Evolutionary conservation across 2,888 invertebrate species (phyloP), one percentile per base, ranked within the genome.

Genomic region (Thecophora atra): DNA sequence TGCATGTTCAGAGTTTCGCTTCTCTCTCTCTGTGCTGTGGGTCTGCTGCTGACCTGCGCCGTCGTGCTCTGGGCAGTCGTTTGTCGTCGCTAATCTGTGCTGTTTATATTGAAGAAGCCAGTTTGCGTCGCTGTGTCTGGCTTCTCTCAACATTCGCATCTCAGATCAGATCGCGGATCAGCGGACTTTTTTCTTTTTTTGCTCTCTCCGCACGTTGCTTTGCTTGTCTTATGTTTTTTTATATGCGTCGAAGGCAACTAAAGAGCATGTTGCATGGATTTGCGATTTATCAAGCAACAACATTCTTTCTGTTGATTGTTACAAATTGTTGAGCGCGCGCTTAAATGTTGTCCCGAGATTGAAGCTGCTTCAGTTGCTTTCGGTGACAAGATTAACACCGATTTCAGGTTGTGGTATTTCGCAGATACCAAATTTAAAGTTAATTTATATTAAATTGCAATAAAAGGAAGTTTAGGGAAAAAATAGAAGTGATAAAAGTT

Each of bases 321-420:
- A 78, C 76, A 78, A 78, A 78, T 77, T 75, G 76, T 75, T 75
- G 72, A 51, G 75, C 73, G 74, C 76, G 77, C 77, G 77, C 78
- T 76, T 77, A 75, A 77, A 76, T 78, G 76, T 74, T 75, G 73
- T 30, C 56, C 28, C n/a, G 60, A 69, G 70, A 62, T 73, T 72
- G 60, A 58, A 54, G 62, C 66, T 51, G 30, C 56, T 51, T 56
- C 42, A 65, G 64, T 71, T 65, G 47, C 26, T 72, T 21, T 37
- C 44, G 72, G 52, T 72, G 72, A 74, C 72, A 72, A 62, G 72
- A 70, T 74, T 70, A 74, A 67, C 74, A 66, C 70, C 68, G 44
- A 47, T 73, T 73, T 71, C 44, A 71, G 24, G 21, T 37, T 37
- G 37, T 37, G 37, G 37, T n/a, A n/a, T n/a, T n/a, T n/a, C n/a